Conservation (phyloP, 2,113 vertebrate genomes). For the Progne subis region DNA sequence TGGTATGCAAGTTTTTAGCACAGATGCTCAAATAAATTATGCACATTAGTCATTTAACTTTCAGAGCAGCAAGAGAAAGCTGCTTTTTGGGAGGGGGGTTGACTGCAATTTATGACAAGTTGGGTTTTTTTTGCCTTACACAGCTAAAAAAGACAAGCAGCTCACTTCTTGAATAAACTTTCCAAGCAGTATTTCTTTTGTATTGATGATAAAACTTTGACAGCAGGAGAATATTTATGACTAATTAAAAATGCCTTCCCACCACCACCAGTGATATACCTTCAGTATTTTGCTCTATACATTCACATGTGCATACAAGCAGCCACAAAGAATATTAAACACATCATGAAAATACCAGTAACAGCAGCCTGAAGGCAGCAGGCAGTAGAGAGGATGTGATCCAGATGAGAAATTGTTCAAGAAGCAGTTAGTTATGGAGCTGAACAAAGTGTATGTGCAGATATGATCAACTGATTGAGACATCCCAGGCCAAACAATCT, state of each 20-base stretch:
- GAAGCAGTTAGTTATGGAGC: not conserved
- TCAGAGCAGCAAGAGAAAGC: slow-evolving; percentile 57
- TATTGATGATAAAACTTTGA: not conserved
- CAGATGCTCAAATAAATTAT: slow-evolving; percentile 77
- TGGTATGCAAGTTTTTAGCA: slow-evolving; percentile 74
- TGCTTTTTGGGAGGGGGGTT: slow-evolving; percentile 7
- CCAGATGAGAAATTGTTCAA: not conserved
- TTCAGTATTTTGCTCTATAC: not conserved
- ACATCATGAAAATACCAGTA: not conserved
- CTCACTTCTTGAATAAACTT: slow-evolving; percentile 43
- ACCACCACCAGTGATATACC: not conserved
- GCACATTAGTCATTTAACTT: slow-evolving; percentile 74
- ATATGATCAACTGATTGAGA: not conserved
- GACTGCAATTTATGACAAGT: slow-evolving; percentile 42
- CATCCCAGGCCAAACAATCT: not conserved
- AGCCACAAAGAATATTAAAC: not conserved
- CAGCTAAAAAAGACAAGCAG: slow-evolving; percentile 66
- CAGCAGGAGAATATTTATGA: not conserved
- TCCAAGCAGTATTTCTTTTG: not conserved
- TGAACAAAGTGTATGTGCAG: not conserved
- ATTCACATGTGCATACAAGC: not conserved
- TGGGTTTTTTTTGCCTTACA: slow-evolving; percentile 21
- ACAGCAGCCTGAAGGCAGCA: not conserved
- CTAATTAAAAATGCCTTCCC: not conserved
- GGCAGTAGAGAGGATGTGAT: not conserved